Evolutionary conservation across 2,888 invertebrate species (phyloP), one percentile per base, ranked within the genome.

Genomic region (Chalcis sispes): DNA sequence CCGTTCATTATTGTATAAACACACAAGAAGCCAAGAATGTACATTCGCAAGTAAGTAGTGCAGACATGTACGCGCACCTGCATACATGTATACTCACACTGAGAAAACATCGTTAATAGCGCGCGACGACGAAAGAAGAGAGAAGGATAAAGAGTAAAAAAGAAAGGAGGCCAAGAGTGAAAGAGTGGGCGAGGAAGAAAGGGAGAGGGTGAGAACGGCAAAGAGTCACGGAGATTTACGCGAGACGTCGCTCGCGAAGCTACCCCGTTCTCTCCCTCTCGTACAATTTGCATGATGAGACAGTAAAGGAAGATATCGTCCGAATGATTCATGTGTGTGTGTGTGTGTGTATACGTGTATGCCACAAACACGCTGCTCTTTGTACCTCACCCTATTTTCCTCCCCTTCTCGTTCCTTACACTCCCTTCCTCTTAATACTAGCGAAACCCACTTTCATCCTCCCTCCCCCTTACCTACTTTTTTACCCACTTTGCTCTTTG

Each of bases 221-320:
- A n/a, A 69, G 20, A 50, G 70, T 46, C 13, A 40, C 40, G 46
- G 32, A 75, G 75, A 75, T 71, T 71, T 66, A 66, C 59, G 58
- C 59, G 58, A 71, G 75, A 69, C 56, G n/a, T n/a, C n/a, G 75
- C 75, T 73, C 74, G 73, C n/a, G 72, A 76, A 79, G 77, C 8
- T 77, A 29, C 74, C 80, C 79, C 77, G 52, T 76, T 76, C 80
- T 82, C 80, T 79, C 77, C 48, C 77, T 76, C 80, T 82, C 82
- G 79, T 82, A 80, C 80, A 82, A 84, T 83, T 83, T 83, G 83
- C 83, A 82, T 81, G 84, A 83, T 80, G 83, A 81, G 84, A 81
- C 80, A 72, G 82, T 82, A 81, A 52, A 83, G 83, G 80, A 77
- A 81, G 80, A 83, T n/a, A n/a, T 83, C 75, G 82, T 78, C 77